Conservation (phyloP, 2,113 vertebrate species). For the Vimba vimba region DNA sequence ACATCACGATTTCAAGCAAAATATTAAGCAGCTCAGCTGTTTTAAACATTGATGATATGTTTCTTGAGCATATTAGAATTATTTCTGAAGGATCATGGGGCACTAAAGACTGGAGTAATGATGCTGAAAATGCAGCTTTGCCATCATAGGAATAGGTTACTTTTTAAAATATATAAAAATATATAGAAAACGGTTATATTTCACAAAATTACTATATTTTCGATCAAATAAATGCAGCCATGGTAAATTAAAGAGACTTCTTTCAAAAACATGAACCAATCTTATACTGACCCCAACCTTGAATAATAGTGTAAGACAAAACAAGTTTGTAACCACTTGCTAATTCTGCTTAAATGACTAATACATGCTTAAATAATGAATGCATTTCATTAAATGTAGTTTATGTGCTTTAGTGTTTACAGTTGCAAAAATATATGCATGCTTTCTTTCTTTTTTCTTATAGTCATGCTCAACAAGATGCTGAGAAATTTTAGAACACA, state of each 20-base stretch:
- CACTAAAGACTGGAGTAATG: neutral
- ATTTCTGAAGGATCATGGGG: neutral
- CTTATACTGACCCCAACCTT: neutral
- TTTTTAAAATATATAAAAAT: neutral
- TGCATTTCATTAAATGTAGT: neutral
- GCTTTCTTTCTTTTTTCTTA: neutral
- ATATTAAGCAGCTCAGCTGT: neutral
- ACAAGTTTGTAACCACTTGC: neutral
- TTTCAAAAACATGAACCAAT: neutral
- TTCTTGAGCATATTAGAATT: neutral
- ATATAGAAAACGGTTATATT: neutral
- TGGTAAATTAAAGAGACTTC: neutral
- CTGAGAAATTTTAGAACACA: neutral
- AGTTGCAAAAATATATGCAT: too few relatives aligned
- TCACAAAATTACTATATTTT: neutral
- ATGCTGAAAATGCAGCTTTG: too few relatives aligned
- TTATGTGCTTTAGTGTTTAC: too few relatives aligned
- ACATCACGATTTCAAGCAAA: neutral
- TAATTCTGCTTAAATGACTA: neutral
- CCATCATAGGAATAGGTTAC: neutral
- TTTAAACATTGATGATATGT: neutral
- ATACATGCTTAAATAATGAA: neutral
- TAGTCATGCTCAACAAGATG: neutral
- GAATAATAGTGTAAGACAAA: neutral
- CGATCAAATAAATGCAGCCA: neutral